phyloP scores from a whole-genome alignment of 2,113 vertebrate genomes.

The Panthera leo region DNA sequence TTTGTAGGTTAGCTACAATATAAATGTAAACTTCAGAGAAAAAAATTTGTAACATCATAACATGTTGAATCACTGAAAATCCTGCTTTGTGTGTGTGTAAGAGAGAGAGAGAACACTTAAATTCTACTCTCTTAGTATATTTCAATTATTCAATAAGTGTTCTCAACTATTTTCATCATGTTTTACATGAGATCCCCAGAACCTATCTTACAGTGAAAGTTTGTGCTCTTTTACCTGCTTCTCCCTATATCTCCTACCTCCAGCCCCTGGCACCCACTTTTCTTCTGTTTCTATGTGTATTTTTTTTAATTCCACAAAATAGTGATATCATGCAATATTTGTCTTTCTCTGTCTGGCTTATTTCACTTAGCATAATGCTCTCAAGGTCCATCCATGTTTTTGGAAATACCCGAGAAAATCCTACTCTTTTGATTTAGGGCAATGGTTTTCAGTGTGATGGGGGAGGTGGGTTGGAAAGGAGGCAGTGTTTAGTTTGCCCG shows the following conservation, averaged over 20 bases:
- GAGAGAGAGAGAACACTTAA: neutral
- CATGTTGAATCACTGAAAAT: conserved; percentile 77
- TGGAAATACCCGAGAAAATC: neutral
- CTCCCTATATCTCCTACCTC: neutral
- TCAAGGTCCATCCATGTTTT: neutral
- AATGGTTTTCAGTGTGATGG: neutral
- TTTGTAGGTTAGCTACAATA: conserved; percentile 75
- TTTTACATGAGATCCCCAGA: neutral
- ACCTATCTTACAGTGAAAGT: neutral
- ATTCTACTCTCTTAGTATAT: neutral
- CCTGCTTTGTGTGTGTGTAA: neutral
- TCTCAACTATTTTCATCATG: neutral
- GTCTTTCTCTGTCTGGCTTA: neutral
- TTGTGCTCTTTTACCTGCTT: neutral
- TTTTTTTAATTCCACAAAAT: neutral
- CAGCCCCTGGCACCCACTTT: neutral
- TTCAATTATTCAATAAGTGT: neutral
- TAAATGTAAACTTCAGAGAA: conserved; percentile 74
- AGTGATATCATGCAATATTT: neutral
- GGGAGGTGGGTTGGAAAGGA: neutral
- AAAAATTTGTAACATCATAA: conserved; percentile 80
- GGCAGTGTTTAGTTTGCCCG: neutral
- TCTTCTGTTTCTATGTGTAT: neutral
- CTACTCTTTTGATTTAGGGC: conserved; percentile 67
- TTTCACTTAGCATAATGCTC: neutral